Conservation (phyloP, 1,140 invertebrate species). For the Pseudomyrmex cubaensis region DNA sequence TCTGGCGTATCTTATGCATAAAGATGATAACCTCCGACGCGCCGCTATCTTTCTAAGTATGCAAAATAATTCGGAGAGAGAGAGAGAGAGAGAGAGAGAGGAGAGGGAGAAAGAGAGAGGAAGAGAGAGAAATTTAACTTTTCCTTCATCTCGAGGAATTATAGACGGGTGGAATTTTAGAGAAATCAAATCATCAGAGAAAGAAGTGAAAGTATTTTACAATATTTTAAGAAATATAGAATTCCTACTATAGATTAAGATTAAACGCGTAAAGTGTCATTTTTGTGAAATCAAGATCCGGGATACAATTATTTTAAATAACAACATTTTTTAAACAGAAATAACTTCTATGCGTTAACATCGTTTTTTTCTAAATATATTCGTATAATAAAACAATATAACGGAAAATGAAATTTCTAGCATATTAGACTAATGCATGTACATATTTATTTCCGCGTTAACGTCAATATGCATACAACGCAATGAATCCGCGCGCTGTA, state of each 20-base stretch:
- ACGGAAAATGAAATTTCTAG: background rate
- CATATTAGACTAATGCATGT: too few species aligned
- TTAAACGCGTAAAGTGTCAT: background rate
- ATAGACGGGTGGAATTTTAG: constrained; percentile 14
- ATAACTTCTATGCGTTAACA: background rate
- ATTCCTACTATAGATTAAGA: background rate
- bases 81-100: too few species aligned
- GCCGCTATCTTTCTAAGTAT: constrained; percentile 63
- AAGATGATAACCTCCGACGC: constrained; percentile 62
- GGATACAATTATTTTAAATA: background rate
- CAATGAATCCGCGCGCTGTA: background rate
- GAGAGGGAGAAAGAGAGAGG: too few species aligned
- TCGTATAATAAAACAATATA: background rate
- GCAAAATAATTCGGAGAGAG: constrained; percentile 68
- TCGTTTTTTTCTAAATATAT: background rate
- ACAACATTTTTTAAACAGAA: background rate
- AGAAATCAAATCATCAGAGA: constrained; percentile 37
- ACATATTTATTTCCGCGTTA: constrained; percentile 3
- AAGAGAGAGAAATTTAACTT: constrained; percentile 59
- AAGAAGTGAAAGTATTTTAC: constrained; percentile 17
- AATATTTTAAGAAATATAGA: constrained; percentile 30
- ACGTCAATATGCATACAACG: background rate
- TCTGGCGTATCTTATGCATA: constrained; percentile 67
- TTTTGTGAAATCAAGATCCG: background rate
- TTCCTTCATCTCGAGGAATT: constrained; percentile 20